A percentile compares a stretch with the other conserved stretches of the same genome.
Evolutionary conservation across 2,797 vertebrate species (phyloP).

Genomic region (Tamandua tetradactyla): DNA sequence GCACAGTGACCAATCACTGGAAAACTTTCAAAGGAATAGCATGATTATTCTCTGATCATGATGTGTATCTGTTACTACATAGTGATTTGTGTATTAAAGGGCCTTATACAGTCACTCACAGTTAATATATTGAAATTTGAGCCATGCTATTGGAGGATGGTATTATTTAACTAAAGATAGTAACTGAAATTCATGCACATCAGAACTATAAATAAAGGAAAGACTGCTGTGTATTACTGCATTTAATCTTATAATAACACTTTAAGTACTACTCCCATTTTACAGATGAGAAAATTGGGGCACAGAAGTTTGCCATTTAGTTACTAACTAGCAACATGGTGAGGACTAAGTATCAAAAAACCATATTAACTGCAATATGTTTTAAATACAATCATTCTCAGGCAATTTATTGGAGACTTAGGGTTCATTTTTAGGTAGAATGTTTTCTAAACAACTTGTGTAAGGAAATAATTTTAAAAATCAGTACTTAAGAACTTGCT

Average conservation of each 20-base stretch:
- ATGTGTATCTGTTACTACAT: neutral
- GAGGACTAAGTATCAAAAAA: neutral
- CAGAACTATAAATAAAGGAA: neutral
- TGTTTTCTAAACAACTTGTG: neutral
- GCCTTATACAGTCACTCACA: neutral
- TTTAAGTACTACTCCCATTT: neutral
- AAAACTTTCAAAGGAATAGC: neutral
- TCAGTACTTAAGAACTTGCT: neutral
- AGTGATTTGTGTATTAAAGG: neutral
- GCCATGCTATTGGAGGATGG: neutral
- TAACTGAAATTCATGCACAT: neutral
- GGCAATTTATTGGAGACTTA: neutral
- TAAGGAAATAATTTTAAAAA: slow-evolving; percentile 13
- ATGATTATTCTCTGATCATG: neutral
- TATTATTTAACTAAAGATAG: neutral
- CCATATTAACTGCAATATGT: neutral
- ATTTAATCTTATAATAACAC: neutral
- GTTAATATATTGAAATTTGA: neutral
- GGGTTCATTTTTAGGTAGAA: slow-evolving; percentile 11
- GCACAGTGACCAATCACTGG: neutral
- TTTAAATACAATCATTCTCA: neutral
- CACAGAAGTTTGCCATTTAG: neutral
- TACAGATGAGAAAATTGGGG: neutral
- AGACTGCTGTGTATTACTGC: neutral
- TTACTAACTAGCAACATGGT: neutral